Conservation (phyloP, 2,797 vertebrate species). For the Microchirus variegatus region DNA sequence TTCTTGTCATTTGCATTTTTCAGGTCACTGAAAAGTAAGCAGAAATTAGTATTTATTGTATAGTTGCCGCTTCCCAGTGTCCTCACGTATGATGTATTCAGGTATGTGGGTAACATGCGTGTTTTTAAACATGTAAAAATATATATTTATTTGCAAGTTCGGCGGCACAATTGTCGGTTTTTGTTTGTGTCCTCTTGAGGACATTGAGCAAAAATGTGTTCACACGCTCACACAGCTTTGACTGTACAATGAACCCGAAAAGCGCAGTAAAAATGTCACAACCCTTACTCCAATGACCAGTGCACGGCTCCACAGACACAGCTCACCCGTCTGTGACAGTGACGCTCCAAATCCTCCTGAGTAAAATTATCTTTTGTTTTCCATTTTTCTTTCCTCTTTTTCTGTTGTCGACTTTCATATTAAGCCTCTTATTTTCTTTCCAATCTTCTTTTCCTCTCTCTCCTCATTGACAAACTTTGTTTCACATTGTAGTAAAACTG, state of each 20-base stretch:
- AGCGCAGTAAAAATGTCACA: conserved; percentile 57
- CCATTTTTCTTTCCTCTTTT: conserved; percentile 36
- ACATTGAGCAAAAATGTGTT: conserved; percentile 32
- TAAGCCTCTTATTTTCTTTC: conserved; percentile 54
- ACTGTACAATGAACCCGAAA: conserved; percentile 54
- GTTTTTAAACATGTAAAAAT: conserved; percentile 12
- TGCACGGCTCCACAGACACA: conserved; percentile 37
- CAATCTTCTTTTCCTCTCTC: conserved; percentile 66
- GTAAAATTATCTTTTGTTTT: conserved; percentile 52
- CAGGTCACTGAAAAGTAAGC: conserved; percentile 46
- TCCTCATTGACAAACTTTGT: no score
- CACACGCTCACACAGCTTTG: conserved; percentile 44
- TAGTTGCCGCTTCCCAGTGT: conserved; percentile 24
- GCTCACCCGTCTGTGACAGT: conserved; percentile 81
- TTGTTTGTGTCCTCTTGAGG: conserved; percentile 19
- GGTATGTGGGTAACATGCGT: conserved; percentile 35
- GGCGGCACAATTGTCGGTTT: conserved; percentile 5
- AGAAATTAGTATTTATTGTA: conserved; percentile 42
- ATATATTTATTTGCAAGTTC: conserved; percentile 17
- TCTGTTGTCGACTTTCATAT: conserved; percentile 52
- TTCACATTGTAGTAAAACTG: conserved; percentile 50
- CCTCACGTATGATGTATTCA: conserved; percentile 51
- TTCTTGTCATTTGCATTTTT: conserved; percentile 45
- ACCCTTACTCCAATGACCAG: conserved; percentile 49
- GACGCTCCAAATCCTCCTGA: conserved; percentile 76